These are phyloP conservation scores for Lipophrys pholis DNA, from an alignment of 2,113 vertebrate genomes.

Conservation along the genomic window DNA sequence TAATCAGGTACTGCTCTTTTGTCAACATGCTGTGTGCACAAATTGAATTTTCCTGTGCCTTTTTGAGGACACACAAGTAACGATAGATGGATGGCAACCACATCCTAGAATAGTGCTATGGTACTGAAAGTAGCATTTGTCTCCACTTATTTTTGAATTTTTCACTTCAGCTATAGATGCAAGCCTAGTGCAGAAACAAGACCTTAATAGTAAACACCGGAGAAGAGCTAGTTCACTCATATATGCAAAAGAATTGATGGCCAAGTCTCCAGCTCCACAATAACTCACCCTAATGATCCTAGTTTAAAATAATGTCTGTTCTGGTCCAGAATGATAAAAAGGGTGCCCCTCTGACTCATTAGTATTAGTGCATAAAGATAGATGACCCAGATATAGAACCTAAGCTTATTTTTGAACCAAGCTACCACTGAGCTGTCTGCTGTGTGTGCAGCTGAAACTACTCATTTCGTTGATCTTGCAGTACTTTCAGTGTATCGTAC, in stretches of 20 bases:
- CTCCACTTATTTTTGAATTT: slow-evolving; percentile 47
- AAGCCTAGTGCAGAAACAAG: slow-evolving; percentile 44
- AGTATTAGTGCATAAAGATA: slow-evolving; percentile 80
- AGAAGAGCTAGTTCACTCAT: slow-evolving; percentile 71
- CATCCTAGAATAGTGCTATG: slow-evolving; percentile 54
- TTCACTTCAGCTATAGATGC: slow-evolving; percentile 52
- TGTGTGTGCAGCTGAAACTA: slow-evolving; percentile 26
- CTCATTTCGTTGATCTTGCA: slow-evolving; percentile 32
- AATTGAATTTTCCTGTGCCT: slow-evolving; percentile 74
- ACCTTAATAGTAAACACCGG: slow-evolving; percentile 63
- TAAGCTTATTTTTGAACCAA: slow-evolving; percentile 74
- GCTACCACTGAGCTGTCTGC: slow-evolving; percentile 28
- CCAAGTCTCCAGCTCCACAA: slow-evolving; percentile 66
- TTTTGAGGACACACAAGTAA: slow-evolving; percentile 57
- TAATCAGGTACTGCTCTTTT: slow-evolving; percentile 62
- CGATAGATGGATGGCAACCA: slow-evolving; percentile 73
- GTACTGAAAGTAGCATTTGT: slow-evolving; percentile 59
- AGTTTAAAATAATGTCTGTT: slow-evolving; percentile 83
- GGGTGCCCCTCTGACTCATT: slow-evolving; percentile 81
- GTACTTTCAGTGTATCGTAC: slow-evolving; percentile 27
- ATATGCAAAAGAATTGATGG: slow-evolving; percentile 76
- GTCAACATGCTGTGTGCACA: slow-evolving; percentile 70
- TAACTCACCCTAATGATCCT: slow-evolving; percentile 85
- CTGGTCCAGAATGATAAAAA: slow-evolving; percentile 81
- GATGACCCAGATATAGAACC: slow-evolving; percentile 83